phyloP scores from a whole-genome alignment of 1,140 invertebrate genomes.

The Carcinoscorpius rotundicauda region DNA sequence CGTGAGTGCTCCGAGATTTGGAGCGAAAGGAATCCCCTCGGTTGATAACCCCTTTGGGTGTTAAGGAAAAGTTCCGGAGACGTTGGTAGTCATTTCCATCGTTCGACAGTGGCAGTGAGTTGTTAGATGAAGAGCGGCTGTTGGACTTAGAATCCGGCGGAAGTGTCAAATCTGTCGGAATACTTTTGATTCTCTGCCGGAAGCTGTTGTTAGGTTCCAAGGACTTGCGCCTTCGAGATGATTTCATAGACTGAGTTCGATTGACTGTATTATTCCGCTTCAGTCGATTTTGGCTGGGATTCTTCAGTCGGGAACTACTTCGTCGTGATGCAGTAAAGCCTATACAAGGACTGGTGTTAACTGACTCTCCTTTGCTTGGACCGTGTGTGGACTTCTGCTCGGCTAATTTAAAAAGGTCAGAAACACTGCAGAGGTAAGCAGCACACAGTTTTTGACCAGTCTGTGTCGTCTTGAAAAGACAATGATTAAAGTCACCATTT shows the following conservation, averaged over 20 bases:
- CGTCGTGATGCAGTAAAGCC: too few species aligned
- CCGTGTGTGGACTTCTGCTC: too few species aligned
- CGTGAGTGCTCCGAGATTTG: constrained; percentile 40
- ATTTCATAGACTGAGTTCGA: constrained; percentile 21
- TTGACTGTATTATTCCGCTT: constrained; percentile 5
- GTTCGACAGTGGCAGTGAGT: constrained; percentile 13
- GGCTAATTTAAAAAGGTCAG: too few species aligned
- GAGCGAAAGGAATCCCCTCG: constrained; percentile 52
- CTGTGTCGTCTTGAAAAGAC: too few species aligned
- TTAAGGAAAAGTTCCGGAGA: constrained; percentile 75
- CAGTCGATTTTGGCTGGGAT: too few species aligned
- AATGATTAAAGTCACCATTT: too few species aligned
- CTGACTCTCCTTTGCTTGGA: too few species aligned
- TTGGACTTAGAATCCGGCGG: background rate
- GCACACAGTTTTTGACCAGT: too few species aligned
- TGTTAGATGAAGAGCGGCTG: constrained; percentile 11
- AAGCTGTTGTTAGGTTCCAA: constrained; percentile 20
- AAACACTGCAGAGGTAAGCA: too few species aligned
- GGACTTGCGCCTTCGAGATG: constrained; percentile 19
- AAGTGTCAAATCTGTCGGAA: constrained; percentile 18
- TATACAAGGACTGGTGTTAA: too few species aligned
- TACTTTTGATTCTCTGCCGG: constrained; percentile 21
- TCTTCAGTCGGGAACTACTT: too few species aligned
- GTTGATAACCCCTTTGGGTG: constrained; percentile 67
- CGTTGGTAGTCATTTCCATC: constrained; percentile 39